A percentile compares a stretch with the other conserved stretches of the same genome.
Conservation (phyloP, 2,888 invertebrate species). For the Sicus ferrugineus region DNA sequence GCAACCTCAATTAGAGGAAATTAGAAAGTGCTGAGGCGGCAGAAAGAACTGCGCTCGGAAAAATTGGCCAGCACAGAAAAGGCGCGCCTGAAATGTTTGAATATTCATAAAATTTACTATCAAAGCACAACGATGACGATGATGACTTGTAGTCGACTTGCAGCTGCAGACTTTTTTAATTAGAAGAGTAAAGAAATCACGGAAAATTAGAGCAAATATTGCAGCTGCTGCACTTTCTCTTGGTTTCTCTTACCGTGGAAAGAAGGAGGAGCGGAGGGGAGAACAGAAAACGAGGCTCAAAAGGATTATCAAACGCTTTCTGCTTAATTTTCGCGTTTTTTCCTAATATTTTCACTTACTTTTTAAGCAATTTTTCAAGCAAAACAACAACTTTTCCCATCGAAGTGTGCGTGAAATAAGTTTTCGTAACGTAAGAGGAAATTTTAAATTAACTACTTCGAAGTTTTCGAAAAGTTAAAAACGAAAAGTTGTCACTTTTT, state of each 20-base stretch:
- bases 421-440: not conserved
- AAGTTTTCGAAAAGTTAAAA: not conserved
- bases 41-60: not conserved
- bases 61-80: not conserved
- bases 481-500: not conserved
- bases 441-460: not conserved
- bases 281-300: not conserved
- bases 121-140: not conserved
- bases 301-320: not conserved
- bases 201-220: not conserved
- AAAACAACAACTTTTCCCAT: not conserved
- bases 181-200: not conserved
- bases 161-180: too few species aligned
- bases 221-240: not conserved
- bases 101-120: constrained; percentile 3
- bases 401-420: not conserved
- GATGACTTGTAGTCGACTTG: not conserved
- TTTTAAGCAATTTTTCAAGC: not conserved
- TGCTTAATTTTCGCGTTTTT: not conserved
- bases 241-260: not conserved
- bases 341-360: not conserved
- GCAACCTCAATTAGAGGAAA: not conserved
- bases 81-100: not conserved
- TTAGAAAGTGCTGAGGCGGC: not conserved
- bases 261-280: not conserved